Conservation (phyloP, 2,113 vertebrate species). For the Tychaedon coryphoeus region DNA sequence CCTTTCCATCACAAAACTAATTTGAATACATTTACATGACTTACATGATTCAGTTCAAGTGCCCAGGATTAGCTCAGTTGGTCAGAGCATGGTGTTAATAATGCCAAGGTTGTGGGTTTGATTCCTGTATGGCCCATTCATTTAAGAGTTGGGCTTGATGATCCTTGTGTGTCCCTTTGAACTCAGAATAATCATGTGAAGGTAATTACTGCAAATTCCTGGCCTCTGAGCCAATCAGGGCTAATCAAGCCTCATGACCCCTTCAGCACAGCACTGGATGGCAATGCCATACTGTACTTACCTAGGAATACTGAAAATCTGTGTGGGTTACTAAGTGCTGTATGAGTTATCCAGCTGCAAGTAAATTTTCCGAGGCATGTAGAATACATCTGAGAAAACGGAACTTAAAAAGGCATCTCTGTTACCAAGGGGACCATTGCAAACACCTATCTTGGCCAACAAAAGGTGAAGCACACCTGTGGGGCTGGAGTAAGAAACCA, state of each 20-base stretch:
- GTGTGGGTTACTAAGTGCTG: neutral
- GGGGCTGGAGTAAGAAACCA: neutral
- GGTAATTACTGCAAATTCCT: neutral
- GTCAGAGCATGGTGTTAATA: neutral
- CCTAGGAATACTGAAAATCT: neutral
- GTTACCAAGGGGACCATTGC: neutral
- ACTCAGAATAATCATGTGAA: neutral
- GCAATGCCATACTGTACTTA: neutral
- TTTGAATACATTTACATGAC: neutral
- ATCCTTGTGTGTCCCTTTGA: neutral
- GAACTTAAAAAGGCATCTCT: neutral
- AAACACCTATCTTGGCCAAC: neutral
- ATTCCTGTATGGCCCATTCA: neutral
- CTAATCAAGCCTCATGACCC: neutral
- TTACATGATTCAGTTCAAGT: neutral
- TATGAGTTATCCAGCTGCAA: neutral
- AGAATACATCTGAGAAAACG: neutral
- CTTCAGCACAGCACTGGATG: neutral
- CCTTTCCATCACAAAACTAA: neutral
- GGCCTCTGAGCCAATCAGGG: neutral
- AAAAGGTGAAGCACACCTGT: neutral
- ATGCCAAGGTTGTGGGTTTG: neutral
- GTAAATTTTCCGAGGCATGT: neutral
- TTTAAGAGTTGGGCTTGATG: neutral
- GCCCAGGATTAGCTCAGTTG: neutral